Percentiles rank a stretch among this genome's conserved stretches.
These are phyloP conservation scores for Corythoichthys haematopterus DNA, from an alignment of 2,113 vertebrate genomes.

Conservation along the genomic window DNA sequence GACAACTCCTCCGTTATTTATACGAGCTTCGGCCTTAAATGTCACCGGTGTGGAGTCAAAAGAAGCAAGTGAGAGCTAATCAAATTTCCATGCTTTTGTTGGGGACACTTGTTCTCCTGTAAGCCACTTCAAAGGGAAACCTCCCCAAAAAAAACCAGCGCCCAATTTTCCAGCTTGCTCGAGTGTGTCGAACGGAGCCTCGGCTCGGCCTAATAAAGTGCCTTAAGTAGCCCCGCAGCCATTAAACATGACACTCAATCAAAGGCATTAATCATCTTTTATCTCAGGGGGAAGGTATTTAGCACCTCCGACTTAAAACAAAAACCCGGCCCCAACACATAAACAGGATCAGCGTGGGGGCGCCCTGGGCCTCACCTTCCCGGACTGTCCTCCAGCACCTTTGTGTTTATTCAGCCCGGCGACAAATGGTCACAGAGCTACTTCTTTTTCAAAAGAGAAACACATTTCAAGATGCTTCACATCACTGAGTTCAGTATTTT, in stretches of 20 bases:
- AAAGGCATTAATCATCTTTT: constrained; percentile 70
- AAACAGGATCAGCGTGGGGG: constrained; percentile 56
- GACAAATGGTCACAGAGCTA: constrained; percentile 66
- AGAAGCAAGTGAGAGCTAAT: constrained; percentile 58
- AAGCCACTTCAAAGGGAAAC: constrained; percentile 66
- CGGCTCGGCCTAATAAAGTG: constrained; percentile 67
- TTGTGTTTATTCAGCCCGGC: constrained; percentile 70
- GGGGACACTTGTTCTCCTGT: constrained; percentile 24
- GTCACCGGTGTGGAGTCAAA: constrained; percentile 22
- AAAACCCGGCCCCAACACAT: constrained; percentile 54
- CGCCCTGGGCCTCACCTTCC: constrained; percentile 29
- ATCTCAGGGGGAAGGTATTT: constrained; percentile 59
- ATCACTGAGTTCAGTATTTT: background rate
- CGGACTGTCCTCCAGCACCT: constrained; percentile 53
- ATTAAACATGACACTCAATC: constrained; percentile 59
- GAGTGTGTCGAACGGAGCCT: constrained; percentile 42
- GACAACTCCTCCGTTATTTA: constrained; percentile 55
- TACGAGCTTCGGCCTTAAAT: constrained; percentile 43
- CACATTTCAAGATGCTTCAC: background rate
- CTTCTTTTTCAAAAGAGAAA: background rate
- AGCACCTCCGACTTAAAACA: constrained; percentile 65
- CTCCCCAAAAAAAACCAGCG: constrained; percentile 27
- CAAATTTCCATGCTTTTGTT: constrained; percentile 67
- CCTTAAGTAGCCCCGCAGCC: constrained; percentile 60
- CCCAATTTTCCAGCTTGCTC: constrained; percentile 24